These are phyloP conservation scores for Nyctereutes procyonoides DNA, from an alignment of 2,113 vertebrate species.

Conservation along the genomic window DNA sequence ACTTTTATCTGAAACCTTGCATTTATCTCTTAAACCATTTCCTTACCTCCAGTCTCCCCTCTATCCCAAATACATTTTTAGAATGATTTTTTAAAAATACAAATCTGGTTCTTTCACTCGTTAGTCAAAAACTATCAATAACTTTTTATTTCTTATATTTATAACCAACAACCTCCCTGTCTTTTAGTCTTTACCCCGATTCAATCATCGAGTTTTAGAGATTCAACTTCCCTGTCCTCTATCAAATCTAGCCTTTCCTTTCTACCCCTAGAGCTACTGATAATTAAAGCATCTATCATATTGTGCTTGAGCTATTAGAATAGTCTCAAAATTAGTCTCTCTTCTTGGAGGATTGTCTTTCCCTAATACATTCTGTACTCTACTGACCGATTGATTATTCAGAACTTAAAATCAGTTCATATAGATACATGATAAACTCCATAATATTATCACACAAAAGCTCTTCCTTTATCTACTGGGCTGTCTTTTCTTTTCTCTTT, in stretches of 20 bases:
- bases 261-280: constrained; percentile 16
- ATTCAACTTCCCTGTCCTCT: neutral
- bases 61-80: constrained; percentile 41
- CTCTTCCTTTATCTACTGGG: neutral
- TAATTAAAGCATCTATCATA: constrained; percentile 67
- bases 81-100: neutral
- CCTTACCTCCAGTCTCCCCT: neutral
- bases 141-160: neutral
- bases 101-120: neutral
- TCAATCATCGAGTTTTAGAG: neutral
- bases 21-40: constrained; percentile 50
- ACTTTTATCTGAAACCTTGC: constrained; percentile 39
- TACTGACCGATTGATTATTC: neutral
- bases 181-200: neutral
- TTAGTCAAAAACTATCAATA: constrained; percentile 19
- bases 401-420: constrained; percentile 4
- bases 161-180: neutral
- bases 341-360: constrained; percentile 30
- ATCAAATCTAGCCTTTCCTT: neutral
- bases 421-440: neutral
- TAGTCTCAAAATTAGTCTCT: constrained; percentile 31
- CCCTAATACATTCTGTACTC: neutral
- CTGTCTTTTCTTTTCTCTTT: neutral
- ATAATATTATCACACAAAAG: neutral
- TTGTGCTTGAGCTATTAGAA: neutral